Base-by-base conservation (phyloP, 1,140 invertebrate species). In the Atopsyche davidsoni region DNA sequence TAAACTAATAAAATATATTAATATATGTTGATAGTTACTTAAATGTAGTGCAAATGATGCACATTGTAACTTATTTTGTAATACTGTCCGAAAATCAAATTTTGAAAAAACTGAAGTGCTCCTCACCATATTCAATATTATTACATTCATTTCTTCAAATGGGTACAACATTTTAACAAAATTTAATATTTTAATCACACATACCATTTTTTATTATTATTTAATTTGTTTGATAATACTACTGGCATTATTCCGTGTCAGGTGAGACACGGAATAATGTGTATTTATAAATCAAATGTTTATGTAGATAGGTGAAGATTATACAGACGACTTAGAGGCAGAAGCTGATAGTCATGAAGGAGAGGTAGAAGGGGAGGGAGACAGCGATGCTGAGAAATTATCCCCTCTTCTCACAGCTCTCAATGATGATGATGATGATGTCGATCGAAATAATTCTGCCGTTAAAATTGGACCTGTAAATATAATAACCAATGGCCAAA, bases 371-470 rank as follows among this genome's bases (percentile, higher is more conserved):
- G 72, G 77, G 42, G 85, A 86, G 63, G 83, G 85, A 58, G 86
- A 89, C 60, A 89, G 86, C 59, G 87, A 89, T 65, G 82, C 82
- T 18, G 86, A 89, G 64, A 82, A 87, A 60, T 65, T 88, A 16
- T 89, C 86, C 23, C 86, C 86, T 3, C 65, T 89, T 3, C 70
- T 89, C 4, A 79, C 81, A 28, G 74, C 76, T 31, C 21, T 41
- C 3, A 49, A 40, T 16, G 35, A 41, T 31, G 48, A 54, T 13
- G 25, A 36, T n/a, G 10, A 28, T 21, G 21, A 46, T 11, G 13
- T 39, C 11, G 14, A 21, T 46, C 34, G 51, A 44, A 38, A 14
- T 21, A 55, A 50, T 41, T 43, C 36, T n/a, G 7, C 21, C n/a
- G 46, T 17, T 14, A 58, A 58, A 40, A 48, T 43, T 23, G 48